A percentile compares a stretch with the other conserved stretches of the same genome.
These are phyloP conservation scores for Thunnus thynnus DNA, from an alignment of 2,113 vertebrate genomes.

Conservation along the genomic window DNA sequence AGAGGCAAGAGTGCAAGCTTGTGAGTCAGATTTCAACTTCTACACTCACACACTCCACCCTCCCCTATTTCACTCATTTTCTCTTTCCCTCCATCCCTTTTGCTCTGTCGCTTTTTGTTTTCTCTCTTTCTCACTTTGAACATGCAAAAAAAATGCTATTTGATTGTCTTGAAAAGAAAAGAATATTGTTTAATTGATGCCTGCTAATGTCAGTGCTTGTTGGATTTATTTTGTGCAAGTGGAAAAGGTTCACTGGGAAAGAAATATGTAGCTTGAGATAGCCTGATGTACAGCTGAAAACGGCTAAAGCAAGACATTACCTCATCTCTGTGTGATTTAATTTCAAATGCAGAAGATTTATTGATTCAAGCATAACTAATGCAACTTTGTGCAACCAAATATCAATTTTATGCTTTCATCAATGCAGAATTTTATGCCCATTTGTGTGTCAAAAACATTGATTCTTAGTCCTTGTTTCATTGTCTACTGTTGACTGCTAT, in stretches of 20 bases:
- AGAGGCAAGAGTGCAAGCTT: conserved; percentile 91
- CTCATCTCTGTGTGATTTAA: conserved; percentile 66
- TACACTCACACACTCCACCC: conserved; percentile 65
- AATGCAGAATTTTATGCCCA: not conserved
- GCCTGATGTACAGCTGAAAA: conserved; percentile 56
- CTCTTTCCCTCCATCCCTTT: conserved; percentile 29
- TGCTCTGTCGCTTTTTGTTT: conserved; percentile 1
- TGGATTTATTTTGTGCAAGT: conserved; percentile 40
- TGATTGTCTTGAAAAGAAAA: conserved; percentile 29
- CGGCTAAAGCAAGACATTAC: conserved; percentile 68
- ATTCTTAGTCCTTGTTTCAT: conserved; percentile 45
- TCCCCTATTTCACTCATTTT: conserved; percentile 79
- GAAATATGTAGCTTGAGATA: conserved; percentile 64
- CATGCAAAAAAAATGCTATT: conserved; percentile 22
- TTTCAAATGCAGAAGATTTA: conserved; percentile 43
- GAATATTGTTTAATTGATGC: conserved; percentile 35
- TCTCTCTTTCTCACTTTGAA: conserved; percentile 37
- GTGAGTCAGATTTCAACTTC: conserved; percentile 87
- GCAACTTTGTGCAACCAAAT: conserved; percentile 14
- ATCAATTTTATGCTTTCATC: not conserved
- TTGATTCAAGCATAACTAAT: conserved; percentile 16
- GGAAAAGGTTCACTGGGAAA: conserved; percentile 46
- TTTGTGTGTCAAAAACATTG: not conserved
- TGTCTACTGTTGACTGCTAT: conserved; percentile 36
- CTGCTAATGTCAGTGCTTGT: conserved; percentile 23